Conservation (phyloP, 2,797 vertebrate species). For the Malacoctenus gilli region DNA sequence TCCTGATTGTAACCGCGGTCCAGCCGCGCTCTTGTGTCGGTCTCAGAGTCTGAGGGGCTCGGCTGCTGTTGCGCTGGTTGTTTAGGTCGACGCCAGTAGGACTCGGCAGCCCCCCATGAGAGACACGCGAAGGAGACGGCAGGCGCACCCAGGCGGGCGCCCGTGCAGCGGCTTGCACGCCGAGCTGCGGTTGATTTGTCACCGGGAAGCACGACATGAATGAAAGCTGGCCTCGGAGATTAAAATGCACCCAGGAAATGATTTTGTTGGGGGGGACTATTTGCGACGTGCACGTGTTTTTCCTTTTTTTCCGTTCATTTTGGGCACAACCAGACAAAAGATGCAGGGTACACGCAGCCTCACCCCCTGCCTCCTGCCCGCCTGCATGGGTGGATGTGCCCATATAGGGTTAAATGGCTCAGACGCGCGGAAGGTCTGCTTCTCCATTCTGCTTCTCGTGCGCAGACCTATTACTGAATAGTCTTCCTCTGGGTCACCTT, state of each 20-base stretch:
- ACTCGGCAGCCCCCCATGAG: constrained; percentile 8
- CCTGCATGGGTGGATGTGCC: constrained; percentile 18
- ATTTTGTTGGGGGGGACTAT: constrained; percentile 14
- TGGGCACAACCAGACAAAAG: constrained; percentile 76
- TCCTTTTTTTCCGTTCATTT: constrained; percentile 10
- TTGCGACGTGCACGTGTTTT: background rate
- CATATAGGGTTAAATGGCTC: constrained; percentile 29
- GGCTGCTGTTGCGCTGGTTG: constrained; percentile 28
- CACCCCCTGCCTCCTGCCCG: constrained; percentile 37
- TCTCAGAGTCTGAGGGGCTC: constrained; percentile 10
- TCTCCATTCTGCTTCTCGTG: constrained; percentile 26
- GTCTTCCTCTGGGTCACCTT: constrained; percentile 15
- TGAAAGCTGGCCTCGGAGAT: constrained; percentile 31
- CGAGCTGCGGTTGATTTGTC: constrained; percentile 45
- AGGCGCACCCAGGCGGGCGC: constrained; percentile 72
- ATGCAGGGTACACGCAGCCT: constrained; percentile 58
- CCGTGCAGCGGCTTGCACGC: constrained; percentile 55
- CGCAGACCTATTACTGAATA: constrained; percentile 4
- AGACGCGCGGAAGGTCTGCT: constrained; percentile 27
- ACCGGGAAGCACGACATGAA: constrained; percentile 61
- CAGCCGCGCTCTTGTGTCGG: too few relatives aligned
- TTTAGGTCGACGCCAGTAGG: constrained; percentile 49
- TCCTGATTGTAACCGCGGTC: constrained; percentile 12
- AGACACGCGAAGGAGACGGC: constrained; percentile 68
- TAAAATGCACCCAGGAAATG: background rate